phyloP scores from a whole-genome alignment of 1,140 invertebrate genomes.

The Diabrotica undecimpunctata region DNA sequence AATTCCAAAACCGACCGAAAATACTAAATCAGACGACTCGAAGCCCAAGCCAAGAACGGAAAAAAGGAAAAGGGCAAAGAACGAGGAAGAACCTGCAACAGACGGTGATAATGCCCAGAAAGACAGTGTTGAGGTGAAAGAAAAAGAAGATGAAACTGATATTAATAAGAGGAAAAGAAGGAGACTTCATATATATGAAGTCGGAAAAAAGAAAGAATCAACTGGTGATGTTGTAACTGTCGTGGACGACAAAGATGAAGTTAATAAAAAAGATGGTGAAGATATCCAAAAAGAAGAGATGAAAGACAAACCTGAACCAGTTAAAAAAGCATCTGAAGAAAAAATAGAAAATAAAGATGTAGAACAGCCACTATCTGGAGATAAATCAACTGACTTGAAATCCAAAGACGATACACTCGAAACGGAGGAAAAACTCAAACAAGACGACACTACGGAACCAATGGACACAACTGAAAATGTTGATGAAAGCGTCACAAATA shows the following conservation, averaged over 20 bases:
- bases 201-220: no score
- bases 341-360: constrained; percentile 8
- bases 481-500: constrained; percentile 12
- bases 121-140: background rate
- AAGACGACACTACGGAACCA: no score
- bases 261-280: background rate
- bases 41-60: constrained; percentile 8
- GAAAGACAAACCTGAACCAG: no score
- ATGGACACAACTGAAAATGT: constrained; percentile 9
- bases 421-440: no score
- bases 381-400: background rate
- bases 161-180: background rate
- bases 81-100: background rate
- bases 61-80: background rate
- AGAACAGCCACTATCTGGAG: background rate
- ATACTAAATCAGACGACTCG: background rate
- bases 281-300: background rate
- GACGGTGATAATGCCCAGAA: background rate
- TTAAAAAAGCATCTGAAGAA: no score
- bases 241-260: background rate
- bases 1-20: constrained; percentile 8
- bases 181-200: no score
- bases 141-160: background rate
- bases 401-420: no score
- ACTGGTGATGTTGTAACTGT: background rate